Conservation (phyloP, 2,797 vertebrate genomes). For the Agapornis canus region DNA sequence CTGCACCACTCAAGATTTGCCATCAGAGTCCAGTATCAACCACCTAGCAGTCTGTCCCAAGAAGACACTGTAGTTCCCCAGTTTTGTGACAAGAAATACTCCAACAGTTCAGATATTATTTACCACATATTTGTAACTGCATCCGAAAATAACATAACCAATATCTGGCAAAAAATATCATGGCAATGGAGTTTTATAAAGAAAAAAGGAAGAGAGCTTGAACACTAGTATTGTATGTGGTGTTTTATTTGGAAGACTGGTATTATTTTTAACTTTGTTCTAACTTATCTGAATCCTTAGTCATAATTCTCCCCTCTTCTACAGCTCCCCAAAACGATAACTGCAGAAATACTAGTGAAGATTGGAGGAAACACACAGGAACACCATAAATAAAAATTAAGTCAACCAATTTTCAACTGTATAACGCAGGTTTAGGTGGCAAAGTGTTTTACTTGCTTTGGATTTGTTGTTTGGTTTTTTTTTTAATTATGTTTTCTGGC, state of each 20-base stretch:
- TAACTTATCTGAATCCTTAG: background rate
- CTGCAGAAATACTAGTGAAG: background rate
- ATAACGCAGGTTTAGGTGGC: background rate
- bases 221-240: background rate
- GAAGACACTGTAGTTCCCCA: background rate
- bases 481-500: background rate
- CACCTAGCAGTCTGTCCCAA: background rate
- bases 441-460: background rate
- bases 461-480: background rate
- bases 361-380: background rate
- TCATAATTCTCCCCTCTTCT: background rate
- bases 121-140: background rate
- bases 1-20: background rate
- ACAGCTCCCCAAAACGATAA: background rate
- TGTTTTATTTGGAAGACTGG: background rate
- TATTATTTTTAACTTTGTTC: background rate
- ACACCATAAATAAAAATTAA: background rate
- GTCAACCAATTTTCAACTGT: rapidly evolving
- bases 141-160: background rate
- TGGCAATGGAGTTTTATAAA: background rate
- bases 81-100: background rate
- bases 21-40: background rate
- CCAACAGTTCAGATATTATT: background rate
- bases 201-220: background rate
- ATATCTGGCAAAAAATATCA: background rate